phyloP scores from a whole-genome alignment of 2,113 vertebrate species.

The Hydrolagus affinis region DNA sequence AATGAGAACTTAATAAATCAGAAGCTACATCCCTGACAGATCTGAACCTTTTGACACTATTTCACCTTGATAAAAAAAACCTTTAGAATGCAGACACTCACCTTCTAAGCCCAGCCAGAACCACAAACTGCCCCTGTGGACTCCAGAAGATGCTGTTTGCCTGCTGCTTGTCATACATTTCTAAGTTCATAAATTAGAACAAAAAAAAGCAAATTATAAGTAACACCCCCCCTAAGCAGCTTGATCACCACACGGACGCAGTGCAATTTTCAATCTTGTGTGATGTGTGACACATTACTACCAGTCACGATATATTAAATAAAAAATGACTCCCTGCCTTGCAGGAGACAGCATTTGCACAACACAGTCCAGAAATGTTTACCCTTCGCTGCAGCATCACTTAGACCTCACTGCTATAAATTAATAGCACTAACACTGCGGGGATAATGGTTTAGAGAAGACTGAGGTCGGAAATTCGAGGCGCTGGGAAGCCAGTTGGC shows the following conservation, averaged over 20 bases:
- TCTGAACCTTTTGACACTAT: not conserved
- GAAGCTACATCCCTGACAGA: not conserved
- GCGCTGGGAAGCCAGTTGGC: too few relatives aligned
- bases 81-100: constrained; percentile 44
- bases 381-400: too few relatives aligned
- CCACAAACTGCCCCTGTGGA: constrained; percentile 92
- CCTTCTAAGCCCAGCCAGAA: constrained; percentile 91
- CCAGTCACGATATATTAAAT: too few relatives aligned
- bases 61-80: not conserved
- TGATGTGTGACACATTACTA: too few relatives aligned
- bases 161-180: constrained; percentile 94
- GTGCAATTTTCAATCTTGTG: not conserved
- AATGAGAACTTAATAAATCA: not conserved
- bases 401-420: too few relatives aligned
- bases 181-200: constrained; percentile 52
- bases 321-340: too few relatives aligned
- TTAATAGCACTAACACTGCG: too few relatives aligned
- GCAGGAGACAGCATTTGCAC: too few relatives aligned
- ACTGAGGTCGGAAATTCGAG: too few relatives aligned
- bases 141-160: constrained; percentile 99
- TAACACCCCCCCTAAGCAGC: not conserved
- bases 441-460: too few relatives aligned
- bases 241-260: not conserved
- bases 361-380: too few relatives aligned
- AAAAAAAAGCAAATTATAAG: too few relatives aligned